Percentiles rank a stretch among this genome's conserved stretches.
Conservation (phyloP, 2,888 invertebrate genomes). For the Drosophila paucipuncta region DNA sequence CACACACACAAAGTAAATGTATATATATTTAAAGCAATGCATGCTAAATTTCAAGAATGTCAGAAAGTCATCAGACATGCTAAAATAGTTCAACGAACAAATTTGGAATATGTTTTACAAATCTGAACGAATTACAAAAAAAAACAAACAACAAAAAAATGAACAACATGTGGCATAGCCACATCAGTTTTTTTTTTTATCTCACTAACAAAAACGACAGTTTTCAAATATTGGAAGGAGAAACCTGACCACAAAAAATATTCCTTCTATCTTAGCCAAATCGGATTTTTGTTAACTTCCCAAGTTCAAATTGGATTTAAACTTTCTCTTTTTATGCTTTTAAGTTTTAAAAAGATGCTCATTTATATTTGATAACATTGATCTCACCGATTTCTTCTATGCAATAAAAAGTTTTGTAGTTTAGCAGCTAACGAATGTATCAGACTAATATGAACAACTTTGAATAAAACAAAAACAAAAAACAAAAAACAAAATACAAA, state of each 20-base stretch:
- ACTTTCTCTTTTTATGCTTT: background rate
- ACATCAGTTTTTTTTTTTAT: background rate
- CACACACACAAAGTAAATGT: conserved; percentile 50
- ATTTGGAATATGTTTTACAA: conserved; percentile 29
- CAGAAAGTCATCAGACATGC: conserved; percentile 50
- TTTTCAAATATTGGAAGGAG: background rate
- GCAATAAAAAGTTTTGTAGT: conserved; percentile 5
- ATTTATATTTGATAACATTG: background rate
- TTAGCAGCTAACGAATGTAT: background rate
- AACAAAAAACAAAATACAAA: background rate
- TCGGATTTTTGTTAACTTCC: background rate
- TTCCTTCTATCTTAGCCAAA: background rate
- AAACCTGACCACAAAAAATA: background rate
- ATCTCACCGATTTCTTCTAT: background rate
- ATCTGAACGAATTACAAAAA: conserved; percentile 4
- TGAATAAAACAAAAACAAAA: conserved; percentile 5
- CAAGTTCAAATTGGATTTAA: background rate
- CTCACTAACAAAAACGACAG: background rate
- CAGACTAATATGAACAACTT: background rate
- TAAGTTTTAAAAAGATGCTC: background rate
- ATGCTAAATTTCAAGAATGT: conserved; percentile 50
- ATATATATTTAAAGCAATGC: conserved; percentile 52
- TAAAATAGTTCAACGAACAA: conserved; percentile 26
- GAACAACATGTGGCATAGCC: background rate
- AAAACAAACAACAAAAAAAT: no score